These are phyloP conservation scores for Melitaea athalia DNA, from an alignment of 2,888 invertebrate genomes.

Conservation along the genomic window DNA sequence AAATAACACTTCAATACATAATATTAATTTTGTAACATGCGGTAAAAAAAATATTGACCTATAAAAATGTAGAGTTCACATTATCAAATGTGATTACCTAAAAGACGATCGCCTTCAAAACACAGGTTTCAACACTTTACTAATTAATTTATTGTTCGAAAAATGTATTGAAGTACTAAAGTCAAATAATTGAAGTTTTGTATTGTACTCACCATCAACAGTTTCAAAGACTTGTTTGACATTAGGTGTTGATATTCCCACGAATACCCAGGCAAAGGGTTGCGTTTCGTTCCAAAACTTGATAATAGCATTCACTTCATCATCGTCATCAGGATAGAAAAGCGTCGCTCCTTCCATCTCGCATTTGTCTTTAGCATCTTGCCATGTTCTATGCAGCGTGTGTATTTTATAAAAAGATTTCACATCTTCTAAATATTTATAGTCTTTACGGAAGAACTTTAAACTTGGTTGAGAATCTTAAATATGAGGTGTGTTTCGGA, in stretches of 20 bases:
- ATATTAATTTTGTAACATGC: constrained; percentile 12
- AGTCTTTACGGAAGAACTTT: constrained; percentile 65
- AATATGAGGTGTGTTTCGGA: constrained; percentile 21
- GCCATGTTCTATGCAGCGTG: constrained; percentile 55
- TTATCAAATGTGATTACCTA: constrained; percentile 1
- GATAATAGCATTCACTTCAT: constrained; percentile 52
- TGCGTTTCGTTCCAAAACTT: constrained; percentile 50
- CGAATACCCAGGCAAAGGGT: constrained; percentile 46
- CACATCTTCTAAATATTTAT: constrained; percentile 52
- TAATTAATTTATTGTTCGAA: not conserved
- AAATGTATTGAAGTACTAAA: too few species aligned
- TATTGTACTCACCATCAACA: constrained; percentile 48
- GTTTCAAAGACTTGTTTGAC: constrained; percentile 59
- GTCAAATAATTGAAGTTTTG: not conserved
- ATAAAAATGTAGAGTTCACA: constrained; percentile 15
- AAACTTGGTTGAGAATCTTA: constrained; percentile 56
- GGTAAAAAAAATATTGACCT: constrained; percentile 25
- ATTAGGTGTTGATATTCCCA: constrained; percentile 56
- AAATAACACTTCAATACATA: not conserved
- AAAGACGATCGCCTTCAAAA: constrained; percentile 23
- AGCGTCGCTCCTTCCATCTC: constrained; percentile 58
- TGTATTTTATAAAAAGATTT: constrained; percentile 67
- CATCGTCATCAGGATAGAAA: constrained; percentile 58
- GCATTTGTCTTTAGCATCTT: constrained; percentile 57
- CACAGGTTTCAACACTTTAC: constrained; percentile 12